Base-by-base conservation (phyloP, 2,113 vertebrate species). In the Prionailurus bengalensis region DNA sequence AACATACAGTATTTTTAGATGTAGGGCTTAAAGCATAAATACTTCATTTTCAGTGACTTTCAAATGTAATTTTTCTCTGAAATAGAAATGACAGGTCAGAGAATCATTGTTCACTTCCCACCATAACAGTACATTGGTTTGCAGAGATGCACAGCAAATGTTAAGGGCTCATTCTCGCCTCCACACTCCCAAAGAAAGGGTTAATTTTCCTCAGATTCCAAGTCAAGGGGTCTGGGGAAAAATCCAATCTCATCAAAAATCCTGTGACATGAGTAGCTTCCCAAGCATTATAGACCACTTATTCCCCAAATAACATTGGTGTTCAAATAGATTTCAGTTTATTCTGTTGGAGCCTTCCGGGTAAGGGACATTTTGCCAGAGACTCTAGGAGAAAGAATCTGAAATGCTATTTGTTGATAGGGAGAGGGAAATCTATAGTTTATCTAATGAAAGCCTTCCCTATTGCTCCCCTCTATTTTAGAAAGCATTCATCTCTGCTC, bases 271-370 rank as follows among this genome's bases (percentile, higher is more conserved):
- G 17, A 66, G 29, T 42, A 91, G 70, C 25, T 97, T 78, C 55
- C 42, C 29, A 95, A 96, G 63, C 15, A 96, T 83, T 96, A 91
- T 78, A 94, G 76, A 91, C 9, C 31, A 93, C 88, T 98, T 93
- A 91, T 63, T 96, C 66, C 66, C 63, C 68, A 91, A 98, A 91
- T 65, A 89, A 96, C 87, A 90, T 48, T 96, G 55, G 31, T 87
- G n/a, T 68, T 86, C 92, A 97, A 85, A 80, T 27, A 96, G 70
- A 91, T 96, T 93, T 97, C 33, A 93, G 42, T 89, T 86, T 74
- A 89, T 89, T 73, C 80, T 89, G 29, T 58, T 79, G 48, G 10
- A 82, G 19, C 3, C 16, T 96, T 93, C 45, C 6, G 27, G 48
- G 23, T 93, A 94, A 82, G 58, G 27, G 23, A 51, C 76, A 74